Evolutionary conservation across 35 echinoderm and acorn worm species (phyloP).

Genomic region (Holothuria glaberrima): DNA sequence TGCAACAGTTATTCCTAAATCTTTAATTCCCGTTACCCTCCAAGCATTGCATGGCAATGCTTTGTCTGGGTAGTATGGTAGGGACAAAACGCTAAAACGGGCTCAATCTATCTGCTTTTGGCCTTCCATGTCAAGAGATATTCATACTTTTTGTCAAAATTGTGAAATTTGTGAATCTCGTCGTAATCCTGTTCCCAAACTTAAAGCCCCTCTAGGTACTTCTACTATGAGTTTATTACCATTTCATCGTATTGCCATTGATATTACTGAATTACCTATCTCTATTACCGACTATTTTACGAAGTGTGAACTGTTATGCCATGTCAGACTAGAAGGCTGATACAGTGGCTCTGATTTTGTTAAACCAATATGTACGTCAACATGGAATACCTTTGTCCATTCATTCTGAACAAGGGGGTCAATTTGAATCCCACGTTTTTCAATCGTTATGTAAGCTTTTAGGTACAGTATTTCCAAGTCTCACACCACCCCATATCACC

Average conservation of each 20-base stretch:
- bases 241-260: constrained; percentile 66
- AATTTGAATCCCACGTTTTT: not conserved
- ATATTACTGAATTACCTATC: constrained; percentile 67
- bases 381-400: constrained; percentile 14
- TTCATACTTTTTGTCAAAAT: not conserved
- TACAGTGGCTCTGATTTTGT: not conserved
- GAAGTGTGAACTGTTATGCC: constrained; percentile 8
- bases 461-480: not conserved
- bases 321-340: constrained; percentile 11
- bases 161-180: constrained; percentile 22
- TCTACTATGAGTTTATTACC: not conserved
- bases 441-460: not conserved
- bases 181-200: constrained; percentile 40
- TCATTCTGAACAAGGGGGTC: not conserved
- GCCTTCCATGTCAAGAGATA: not conserved
- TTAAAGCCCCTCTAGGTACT: constrained; percentile 21
- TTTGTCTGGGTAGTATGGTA: no score
- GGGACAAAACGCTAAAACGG: not conserved
- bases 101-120: not conserved
- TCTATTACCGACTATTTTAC: constrained; percentile 12
- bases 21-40: no score
- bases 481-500: not conserved
- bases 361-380: constrained; percentile 46
- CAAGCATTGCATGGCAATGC: no score
- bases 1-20: no score